Evolutionary conservation across 2,888 invertebrate genomes (phyloP).

Genomic region (Tenodera sinensis): DNA sequence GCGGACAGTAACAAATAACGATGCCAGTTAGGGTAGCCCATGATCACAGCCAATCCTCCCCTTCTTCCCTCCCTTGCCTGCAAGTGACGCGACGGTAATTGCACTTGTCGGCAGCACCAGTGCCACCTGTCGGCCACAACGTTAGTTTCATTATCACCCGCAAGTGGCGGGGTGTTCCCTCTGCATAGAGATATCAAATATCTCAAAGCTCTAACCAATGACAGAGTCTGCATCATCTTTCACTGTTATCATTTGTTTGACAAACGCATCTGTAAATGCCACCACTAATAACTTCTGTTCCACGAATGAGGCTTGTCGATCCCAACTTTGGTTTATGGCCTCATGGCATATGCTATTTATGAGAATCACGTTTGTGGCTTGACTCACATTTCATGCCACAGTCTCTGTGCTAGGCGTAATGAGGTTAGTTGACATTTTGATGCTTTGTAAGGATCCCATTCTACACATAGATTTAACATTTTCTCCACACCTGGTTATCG

Average conservation of each 20-base stretch:
- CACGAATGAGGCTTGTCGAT: no score
- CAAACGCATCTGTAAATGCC: not conserved
- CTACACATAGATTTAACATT: no score
- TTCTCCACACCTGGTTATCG: no score
- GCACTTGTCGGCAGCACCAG: conserved; percentile 17
- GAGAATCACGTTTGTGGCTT: no score
- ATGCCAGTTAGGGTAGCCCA: not conserved
- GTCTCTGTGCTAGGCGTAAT: no score
- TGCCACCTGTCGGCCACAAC: conserved; percentile 22
- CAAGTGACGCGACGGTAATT: conserved; percentile 18
- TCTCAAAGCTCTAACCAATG: not conserved
- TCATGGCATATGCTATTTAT: no score
- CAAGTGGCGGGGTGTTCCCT: not conserved
- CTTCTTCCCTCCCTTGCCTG: not conserved
- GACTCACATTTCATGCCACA: no score
- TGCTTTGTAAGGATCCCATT: no score
- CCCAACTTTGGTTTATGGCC: no score
- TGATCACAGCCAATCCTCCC: not conserved
- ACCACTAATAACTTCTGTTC: no score
- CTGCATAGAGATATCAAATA: not conserved
- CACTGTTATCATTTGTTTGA: not conserved
- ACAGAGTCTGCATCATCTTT: not conserved
- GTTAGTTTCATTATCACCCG: conserved; percentile 1
- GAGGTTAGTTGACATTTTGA: no score
- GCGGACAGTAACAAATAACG: not conserved